Conservation (phyloP, 2,888 invertebrate species). For the Protula sp. region DNA sequence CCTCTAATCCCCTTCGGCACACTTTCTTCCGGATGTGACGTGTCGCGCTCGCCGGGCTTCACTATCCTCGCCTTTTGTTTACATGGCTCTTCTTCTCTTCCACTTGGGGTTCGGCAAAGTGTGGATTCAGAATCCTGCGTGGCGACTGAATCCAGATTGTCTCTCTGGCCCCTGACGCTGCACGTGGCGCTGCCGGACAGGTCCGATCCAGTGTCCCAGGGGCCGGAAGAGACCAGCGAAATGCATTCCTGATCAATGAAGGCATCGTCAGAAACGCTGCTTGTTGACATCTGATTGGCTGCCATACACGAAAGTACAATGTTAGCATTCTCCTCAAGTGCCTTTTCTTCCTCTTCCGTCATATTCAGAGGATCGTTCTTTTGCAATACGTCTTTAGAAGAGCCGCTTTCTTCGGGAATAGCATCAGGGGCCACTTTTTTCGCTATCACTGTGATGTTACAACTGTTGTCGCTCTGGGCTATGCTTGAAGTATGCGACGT, state of each 20-base stretch:
- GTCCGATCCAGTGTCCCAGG: conserved; percentile 59
- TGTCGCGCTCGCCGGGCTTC: conserved; percentile 50
- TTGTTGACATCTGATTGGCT: conserved; percentile 47
- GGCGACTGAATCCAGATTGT: neutral
- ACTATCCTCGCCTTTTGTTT: conserved; percentile 55
- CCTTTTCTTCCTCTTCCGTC: conserved; percentile 54
- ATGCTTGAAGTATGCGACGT: neutral
- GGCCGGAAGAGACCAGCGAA: conserved; percentile 69
- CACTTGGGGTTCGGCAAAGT: neutral
- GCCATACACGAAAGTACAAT: conserved; percentile 56
- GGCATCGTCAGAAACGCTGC: conserved; percentile 55
- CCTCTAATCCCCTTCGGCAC: conserved; percentile 63
- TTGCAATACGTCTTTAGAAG: too few species aligned
- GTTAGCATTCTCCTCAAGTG: conserved; percentile 60
- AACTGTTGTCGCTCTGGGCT: neutral
- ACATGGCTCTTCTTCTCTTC: neutral
- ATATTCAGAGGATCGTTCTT: neutral
- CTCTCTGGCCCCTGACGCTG: neutral
- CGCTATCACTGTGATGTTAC: neutral
- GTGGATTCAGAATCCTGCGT: neutral
- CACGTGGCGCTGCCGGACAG: neutral
- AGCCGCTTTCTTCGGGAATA: neutral
- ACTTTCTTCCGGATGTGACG: conserved; percentile 23
- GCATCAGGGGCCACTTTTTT: neutral
- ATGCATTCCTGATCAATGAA: conserved; percentile 62